Evolutionary conservation across 2,113 vertebrate species (phyloP), one percentile per base, ranked within the genome.

Genomic region (Zeus faber): DNA sequence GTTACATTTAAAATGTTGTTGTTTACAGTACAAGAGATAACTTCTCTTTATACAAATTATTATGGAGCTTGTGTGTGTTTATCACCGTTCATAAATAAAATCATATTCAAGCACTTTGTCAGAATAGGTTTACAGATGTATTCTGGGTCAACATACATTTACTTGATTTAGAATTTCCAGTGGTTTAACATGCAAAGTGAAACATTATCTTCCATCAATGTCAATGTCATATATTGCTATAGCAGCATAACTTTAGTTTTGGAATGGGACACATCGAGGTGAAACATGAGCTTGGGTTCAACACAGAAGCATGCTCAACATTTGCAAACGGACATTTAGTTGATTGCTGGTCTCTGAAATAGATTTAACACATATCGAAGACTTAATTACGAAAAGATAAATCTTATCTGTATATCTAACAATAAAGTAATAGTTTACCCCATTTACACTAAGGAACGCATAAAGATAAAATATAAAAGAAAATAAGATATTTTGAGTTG

Each of bases 21-120:
- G n/a, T 74, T 76, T 77, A 82, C 63, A 79, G 66, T 77, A 79
- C 60, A 68, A 66, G 18, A 67, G 44, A 71, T 24, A 20, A 49
- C 5, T 45, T 33, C 13, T 44, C 44, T 45, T 54, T 8, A 35
- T 64, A 29, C 56, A 21, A 72, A 35, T 46, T 49, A 57, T 50
- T 76, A 8, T 62, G n/a, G n/a, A n/a, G n/a, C n/a, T n/a, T n/a
- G n/a, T n/a, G n/a, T n/a, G n/a, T n/a, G n/a, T n/a, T n/a, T n/a
- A n/a, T n/a, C n/a, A n/a, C n/a, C n/a, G n/a, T 49, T 73, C 37
- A 60, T 67, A 80, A 76, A 80, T 61, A 70, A 37, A 37, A 11
- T n/a, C 13, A 9, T 43, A 11, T 40, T 49, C 7, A 2, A 23
- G n/a, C n/a, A 31, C 27, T 49, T 11, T 18, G 54, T 49, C 10